Evolutionary conservation across 2,113 vertebrate species (phyloP).

Genomic region (Physeter macrocephalus): DNA sequence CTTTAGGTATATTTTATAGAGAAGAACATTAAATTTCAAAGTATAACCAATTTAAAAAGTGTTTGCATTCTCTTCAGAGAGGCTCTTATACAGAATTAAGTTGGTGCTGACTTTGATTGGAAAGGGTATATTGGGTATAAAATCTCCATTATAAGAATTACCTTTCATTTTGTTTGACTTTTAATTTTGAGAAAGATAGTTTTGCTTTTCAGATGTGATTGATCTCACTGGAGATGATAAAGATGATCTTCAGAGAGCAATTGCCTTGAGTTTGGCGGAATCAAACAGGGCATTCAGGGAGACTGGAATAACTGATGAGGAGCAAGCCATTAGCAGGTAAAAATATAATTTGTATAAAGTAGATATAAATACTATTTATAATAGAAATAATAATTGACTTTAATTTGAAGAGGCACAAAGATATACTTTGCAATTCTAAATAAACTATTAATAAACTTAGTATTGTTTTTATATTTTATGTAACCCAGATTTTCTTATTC

Average conservation of each 20-base stretch:
- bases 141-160: slow-evolving; percentile 56
- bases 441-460: background rate
- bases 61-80: slow-evolving; percentile 18
- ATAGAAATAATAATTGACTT: slow-evolving; percentile 67
- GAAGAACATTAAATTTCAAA: background rate
- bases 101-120: slow-evolving; percentile 8
- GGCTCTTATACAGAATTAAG: background rate
- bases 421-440: slow-evolving; percentile 53
- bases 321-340: slow-evolving; percentile 99
- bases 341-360: slow-evolving; percentile 72
- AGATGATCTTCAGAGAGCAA: slow-evolving; percentile 99
- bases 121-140: background rate
- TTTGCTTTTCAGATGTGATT: slow-evolving; percentile 93
- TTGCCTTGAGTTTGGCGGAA: slow-evolving; percentile 98
- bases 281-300: slow-evolving; percentile 96
- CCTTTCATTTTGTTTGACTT: slow-evolving; percentile 78
- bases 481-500: background rate
- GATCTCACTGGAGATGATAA: slow-evolving; percentile 99
- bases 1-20: background rate
- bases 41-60: background rate
- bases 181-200: slow-evolving; percentile 82
- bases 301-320: slow-evolving; percentile 98
- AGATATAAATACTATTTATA: slow-evolving; percentile 60
- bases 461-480: slow-evolving; percentile 29
- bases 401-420: slow-evolving; percentile 64